Conservation (phyloP, 2,797 vertebrate species). For the Neosilurus mollespiculum region DNA sequence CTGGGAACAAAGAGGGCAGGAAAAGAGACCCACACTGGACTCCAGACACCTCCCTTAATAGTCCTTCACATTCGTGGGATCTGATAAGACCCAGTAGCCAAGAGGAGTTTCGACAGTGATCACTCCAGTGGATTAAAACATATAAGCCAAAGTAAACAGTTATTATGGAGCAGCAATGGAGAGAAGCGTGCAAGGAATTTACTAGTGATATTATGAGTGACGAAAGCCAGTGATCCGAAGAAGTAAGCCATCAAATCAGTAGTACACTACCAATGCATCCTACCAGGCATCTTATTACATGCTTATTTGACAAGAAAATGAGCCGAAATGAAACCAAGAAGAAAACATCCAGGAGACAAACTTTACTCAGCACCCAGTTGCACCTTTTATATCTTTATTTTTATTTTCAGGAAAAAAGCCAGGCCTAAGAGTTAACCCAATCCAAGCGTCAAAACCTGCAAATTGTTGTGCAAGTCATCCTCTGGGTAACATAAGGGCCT, state of each 20-base stretch:
- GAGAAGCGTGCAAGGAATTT: conserved; percentile 67
- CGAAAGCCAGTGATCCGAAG: conserved; percentile 25
- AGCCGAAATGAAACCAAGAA: background rate
- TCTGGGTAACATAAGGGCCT: background rate
- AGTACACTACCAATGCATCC: background rate
- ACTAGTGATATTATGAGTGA: conserved; percentile 47
- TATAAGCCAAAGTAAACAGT: conserved; percentile 77
- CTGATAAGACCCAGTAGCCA: conserved; percentile 65
- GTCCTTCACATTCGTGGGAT: conserved; percentile 66
- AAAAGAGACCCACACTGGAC: conserved; percentile 55
- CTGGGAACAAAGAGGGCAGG: conserved; percentile 63
- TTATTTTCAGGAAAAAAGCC: background rate
- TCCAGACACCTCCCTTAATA: conserved; percentile 67
- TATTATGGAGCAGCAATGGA: conserved; percentile 73
- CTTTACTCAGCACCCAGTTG: background rate
- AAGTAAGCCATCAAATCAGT: background rate
- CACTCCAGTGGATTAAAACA: conserved; percentile 63
- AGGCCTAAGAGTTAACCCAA: background rate
- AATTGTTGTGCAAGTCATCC: background rate
- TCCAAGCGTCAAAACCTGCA: background rate
- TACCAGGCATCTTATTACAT: background rate
- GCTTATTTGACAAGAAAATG: background rate
- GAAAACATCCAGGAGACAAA: background rate
- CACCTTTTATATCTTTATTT: background rate
- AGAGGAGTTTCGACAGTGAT: conserved; percentile 68